phyloP scores from a whole-genome alignment of 2,113 vertebrate species.

The Cephalophus harveyi region DNA sequence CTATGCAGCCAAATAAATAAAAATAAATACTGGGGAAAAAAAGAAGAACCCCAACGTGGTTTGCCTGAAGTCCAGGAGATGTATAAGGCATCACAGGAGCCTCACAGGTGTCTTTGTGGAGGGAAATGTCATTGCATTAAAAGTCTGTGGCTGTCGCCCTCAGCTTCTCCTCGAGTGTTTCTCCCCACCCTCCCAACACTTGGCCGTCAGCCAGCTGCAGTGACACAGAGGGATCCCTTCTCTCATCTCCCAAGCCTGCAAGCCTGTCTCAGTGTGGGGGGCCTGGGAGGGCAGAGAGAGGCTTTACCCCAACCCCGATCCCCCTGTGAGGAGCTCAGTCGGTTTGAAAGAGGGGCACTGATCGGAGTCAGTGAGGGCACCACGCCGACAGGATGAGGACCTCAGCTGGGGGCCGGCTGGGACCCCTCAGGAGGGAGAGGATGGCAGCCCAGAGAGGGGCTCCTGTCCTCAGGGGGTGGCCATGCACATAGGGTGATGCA shows the following conservation, averaged over 20 bases:
- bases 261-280: accelerated
- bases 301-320: accelerated
- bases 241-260: background rate
- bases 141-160: background rate
- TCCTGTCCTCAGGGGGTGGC: background rate
- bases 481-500: too few species aligned
- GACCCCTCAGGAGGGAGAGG: background rate
- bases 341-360: background rate
- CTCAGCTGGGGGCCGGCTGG: background rate
- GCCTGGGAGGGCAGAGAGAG: background rate
- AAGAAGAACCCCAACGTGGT: background rate
- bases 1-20: background rate
- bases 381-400: accelerated
- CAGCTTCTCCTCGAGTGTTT: background rate
- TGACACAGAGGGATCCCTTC: background rate
- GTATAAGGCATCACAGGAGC: accelerated
- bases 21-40: background rate
- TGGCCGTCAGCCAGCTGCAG: background rate
- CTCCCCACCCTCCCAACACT: background rate
- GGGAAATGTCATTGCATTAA: background rate
- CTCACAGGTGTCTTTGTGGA: background rate
- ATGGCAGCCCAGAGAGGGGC: background rate
- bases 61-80: background rate
- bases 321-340: background rate
- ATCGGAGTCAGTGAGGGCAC: background rate